Percentiles rank a stretch among this genome's conserved stretches.
phyloP scores from a whole-genome alignment of 2,113 vertebrate genomes.

The Oreochromis aureus region DNA sequence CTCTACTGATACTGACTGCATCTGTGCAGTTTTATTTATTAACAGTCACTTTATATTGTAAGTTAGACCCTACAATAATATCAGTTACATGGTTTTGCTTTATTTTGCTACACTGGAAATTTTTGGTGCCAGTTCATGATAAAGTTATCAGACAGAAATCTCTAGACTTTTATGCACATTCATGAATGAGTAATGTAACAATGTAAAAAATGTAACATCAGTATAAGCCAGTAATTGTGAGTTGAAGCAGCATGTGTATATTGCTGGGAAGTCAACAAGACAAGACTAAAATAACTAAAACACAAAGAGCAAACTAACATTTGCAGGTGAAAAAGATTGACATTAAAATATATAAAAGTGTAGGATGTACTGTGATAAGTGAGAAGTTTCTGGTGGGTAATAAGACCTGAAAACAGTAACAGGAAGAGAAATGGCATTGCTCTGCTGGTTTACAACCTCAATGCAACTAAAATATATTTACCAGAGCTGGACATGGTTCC shows the following conservation, averaged over 20 bases:
- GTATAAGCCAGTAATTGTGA: not conserved
- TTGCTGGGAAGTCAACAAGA: not conserved
- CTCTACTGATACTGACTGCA: accelerated
- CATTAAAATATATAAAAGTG: not conserved
- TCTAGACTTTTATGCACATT: not conserved
- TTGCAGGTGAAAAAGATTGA: not conserved
- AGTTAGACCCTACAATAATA: not conserved
- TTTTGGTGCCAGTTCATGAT: not conserved
- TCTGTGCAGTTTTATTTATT: not conserved
- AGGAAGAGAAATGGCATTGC: not conserved
- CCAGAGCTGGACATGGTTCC: not conserved
- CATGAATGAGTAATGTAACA: not conserved
- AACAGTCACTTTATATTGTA: accelerated
- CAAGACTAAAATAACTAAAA: not conserved
- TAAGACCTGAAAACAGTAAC: not conserved
- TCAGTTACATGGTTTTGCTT: not conserved
- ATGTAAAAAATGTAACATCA: not conserved
- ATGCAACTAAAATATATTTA: not conserved
- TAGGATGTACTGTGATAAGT: accelerated
- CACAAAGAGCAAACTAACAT: not conserved
- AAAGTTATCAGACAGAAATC: not conserved
- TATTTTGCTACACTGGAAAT: not conserved
- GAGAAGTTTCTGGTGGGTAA: not conserved
- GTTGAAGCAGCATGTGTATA: not conserved
- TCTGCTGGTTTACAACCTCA: not conserved